Base-by-base conservation (phyloP, 2,113 vertebrate species). In the Vulpes ferrilata region DNA sequence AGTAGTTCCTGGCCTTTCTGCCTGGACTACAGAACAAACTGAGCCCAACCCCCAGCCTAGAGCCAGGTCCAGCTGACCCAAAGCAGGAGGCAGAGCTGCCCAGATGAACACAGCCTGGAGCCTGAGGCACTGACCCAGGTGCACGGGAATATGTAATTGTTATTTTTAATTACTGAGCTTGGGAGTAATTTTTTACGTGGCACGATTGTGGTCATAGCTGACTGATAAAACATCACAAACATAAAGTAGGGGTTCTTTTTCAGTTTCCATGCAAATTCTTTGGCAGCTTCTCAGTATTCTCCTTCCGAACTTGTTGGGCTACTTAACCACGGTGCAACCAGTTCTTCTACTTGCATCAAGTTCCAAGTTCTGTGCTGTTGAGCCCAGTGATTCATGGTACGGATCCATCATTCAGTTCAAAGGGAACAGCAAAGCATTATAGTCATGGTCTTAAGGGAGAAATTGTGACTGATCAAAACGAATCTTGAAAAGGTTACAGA, bases 401-500 rank as follows among this genome's bases (percentile, higher is more conserved):
- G 48, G 4, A 53, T 38, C 12, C 43, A 84, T 86, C 32, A 59
- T 43, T 82, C 59, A 9, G 6, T 71, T 93, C 0, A 11, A n/a
- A 79, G 62, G 30, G 20, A 86, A 86, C 93, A 60, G 5, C 27
- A 11, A 62, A 30, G 9, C 3, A 10, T 62, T 73, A 57, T 27
- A 74, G 22, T 65, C 57, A 73, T 0, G 30, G 11, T 57, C 2
- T 57, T 64, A 71, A 86, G 7, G 30, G 5, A 96, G 30, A 94
- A 82, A 85, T 83, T 89, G 30, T 91, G n/a, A 59, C n/a, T 69
- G 38, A 76, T 83, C 12, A 83, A 83, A 84, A 92, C 87, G 23
- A 48, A 35, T 20, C 16, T 32, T 57, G 25, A 38, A 93, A 86
- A 86, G 1, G 1, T 38, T 81, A 3, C 4, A 85, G 74, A 57